Conservation (phyloP, 2,113 vertebrate species). For the Gambusia affinis region DNA sequence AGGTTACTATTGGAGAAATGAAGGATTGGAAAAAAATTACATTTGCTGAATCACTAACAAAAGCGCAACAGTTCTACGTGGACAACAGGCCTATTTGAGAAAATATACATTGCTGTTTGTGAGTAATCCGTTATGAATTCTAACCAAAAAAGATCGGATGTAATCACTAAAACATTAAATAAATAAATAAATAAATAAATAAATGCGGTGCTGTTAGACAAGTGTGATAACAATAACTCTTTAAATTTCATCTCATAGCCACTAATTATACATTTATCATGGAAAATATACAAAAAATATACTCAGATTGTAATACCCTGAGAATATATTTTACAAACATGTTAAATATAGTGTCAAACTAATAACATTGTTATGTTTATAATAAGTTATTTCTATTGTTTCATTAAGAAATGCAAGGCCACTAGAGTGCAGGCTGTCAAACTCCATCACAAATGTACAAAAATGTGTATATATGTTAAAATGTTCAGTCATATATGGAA, state of each 20-base stretch:
- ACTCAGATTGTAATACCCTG: too few relatives aligned
- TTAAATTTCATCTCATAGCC: too few relatives aligned
- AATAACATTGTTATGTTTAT: too few relatives aligned
- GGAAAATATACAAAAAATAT: too few relatives aligned
- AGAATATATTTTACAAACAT: background rate
- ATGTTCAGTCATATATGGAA: background rate
- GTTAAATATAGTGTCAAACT: background rate
- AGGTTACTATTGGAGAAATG: conserved; percentile 76
- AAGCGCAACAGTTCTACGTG: conserved; percentile 42
- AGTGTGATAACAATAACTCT: too few relatives aligned
- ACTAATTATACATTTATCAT: background rate
- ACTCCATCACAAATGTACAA: background rate
- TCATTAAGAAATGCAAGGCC: background rate
- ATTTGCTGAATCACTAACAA: conserved; percentile 45
- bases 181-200: too few relatives aligned
- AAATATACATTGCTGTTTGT: conserved; percentile 46
- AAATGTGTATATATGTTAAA: background rate
- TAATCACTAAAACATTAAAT: background rate
- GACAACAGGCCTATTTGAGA: conserved; percentile 57
- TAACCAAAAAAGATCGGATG: background rate
- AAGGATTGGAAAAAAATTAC: conserved; percentile 68
- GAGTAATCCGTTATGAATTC: background rate
- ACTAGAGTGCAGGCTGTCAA: background rate
- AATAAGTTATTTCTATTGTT: background rate
- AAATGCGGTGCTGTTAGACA: background rate